Conservation (phyloP, 64 coral and sea anemone genomes). For the Actinia equina region DNA sequence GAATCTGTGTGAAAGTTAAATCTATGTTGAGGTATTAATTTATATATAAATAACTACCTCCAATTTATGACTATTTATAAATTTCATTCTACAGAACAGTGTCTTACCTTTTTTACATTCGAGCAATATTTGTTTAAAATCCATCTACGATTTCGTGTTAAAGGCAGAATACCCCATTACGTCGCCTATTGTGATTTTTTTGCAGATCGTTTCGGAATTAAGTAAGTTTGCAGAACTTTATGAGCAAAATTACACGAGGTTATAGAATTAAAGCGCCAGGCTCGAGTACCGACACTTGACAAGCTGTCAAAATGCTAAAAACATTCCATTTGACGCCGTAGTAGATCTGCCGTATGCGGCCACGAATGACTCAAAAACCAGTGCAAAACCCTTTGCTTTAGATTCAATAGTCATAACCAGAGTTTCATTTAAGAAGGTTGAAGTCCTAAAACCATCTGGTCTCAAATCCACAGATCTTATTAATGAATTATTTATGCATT, state of each 20-base stretch:
- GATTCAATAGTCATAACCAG: too few relatives aligned
- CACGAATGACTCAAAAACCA: background rate
- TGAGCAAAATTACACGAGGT: background rate
- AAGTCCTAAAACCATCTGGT: background rate
- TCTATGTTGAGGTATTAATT: too few relatives aligned
- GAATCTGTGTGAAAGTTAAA: too few relatives aligned
- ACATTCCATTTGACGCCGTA: background rate
- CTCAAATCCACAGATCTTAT: background rate
- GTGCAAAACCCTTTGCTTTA: background rate
- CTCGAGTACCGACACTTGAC: background rate
- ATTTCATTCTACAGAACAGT: background rate
- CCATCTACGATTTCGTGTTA: background rate
- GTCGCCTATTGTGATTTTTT: background rate
- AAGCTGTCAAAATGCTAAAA: background rate
- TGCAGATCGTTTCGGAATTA: background rate
- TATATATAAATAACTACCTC: too few relatives aligned
- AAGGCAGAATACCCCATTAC: background rate
- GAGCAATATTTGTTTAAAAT: background rate
- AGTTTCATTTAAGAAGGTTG: too few relatives aligned
- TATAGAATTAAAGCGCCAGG: background rate
- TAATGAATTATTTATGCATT: background rate
- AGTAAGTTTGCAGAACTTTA: background rate
- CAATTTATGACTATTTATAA: too few relatives aligned
- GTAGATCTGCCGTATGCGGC: background rate
- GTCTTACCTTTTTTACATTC: background rate